Evolutionary conservation across 92 coral and sea anemone genomes (phyloP).

Genomic region (Porites cylindrica): DNA sequence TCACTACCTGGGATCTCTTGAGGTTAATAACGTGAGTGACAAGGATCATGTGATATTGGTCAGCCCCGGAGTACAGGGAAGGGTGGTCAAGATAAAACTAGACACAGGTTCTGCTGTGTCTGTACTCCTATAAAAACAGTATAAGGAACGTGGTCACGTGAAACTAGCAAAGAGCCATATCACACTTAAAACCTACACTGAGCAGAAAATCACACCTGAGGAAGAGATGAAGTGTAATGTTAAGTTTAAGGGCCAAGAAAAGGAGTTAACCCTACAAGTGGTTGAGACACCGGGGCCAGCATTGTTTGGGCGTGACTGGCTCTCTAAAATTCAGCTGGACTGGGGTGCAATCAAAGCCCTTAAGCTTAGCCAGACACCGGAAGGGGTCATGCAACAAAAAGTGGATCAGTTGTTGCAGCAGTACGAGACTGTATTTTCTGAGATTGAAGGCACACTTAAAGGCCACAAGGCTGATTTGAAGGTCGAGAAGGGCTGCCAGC

Average conservation of each 20-base stretch:
- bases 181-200: too few species aligned
- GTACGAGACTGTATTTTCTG: constrained; percentile 40
- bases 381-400: constrained; percentile 24
- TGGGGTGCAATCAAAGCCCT: constrained; percentile 44
- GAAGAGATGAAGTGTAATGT: constrained; percentile 7
- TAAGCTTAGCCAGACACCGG: constrained; percentile 38
- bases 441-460: constrained; percentile 16
- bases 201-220: too few species aligned
- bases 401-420: background rate
- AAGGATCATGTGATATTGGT: background rate
- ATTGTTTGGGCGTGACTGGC: constrained; percentile 64
- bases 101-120: background rate
- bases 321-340: background rate
- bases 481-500: too few species aligned
- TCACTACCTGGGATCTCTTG: background rate
- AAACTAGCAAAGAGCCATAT: background rate
- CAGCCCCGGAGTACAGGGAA: constrained; percentile 18
- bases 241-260: constrained; percentile 46
- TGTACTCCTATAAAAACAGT: background rate
- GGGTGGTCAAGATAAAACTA: background rate
- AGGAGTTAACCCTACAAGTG: constrained; percentile 36
- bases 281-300: constrained; percentile 49
- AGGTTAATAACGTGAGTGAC: too few species aligned
- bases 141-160: constrained; percentile 36
- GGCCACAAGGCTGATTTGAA: too few species aligned